A percentile compares a stretch with the other conserved stretches of the same genome.
phyloP scores from a whole-genome alignment of 2,113 vertebrate genomes.

The Gallinago paraguaiae region DNA sequence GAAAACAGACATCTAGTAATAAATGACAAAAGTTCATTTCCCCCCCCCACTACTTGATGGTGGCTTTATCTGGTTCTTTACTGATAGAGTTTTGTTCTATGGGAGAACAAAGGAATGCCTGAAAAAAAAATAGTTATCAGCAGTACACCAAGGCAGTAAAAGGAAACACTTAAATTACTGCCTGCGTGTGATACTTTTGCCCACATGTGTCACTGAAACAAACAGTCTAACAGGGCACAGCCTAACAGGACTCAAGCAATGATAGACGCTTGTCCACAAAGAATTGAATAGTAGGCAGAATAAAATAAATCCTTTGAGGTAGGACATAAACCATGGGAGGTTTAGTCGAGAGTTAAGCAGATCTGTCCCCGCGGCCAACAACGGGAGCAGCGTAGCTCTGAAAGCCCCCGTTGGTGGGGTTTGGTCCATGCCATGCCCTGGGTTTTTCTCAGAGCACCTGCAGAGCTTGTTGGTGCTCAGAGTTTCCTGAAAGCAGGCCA shows the following conservation, averaged over 20 bases:
- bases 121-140: not conserved
- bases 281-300: not conserved
- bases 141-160: not conserved
- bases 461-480: not conserved
- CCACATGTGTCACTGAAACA: not conserved
- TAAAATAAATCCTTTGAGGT: not conserved
- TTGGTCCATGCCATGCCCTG: not conserved
- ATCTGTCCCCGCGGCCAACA: not conserved
- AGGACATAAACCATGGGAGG: not conserved
- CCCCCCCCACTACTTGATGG: not conserved
- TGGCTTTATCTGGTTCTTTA: not conserved
- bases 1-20: not conserved
- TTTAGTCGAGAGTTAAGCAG: not conserved
- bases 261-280: not conserved
- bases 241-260: not conserved
- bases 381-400: not conserved
- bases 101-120: not conserved
- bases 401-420: not conserved
- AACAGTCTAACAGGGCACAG: not conserved
- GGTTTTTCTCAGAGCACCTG: not conserved
- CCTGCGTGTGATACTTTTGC: not conserved
- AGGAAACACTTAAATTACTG: not conserved
- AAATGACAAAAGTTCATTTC: not conserved
- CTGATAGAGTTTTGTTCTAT: not conserved
- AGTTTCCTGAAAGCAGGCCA: not conserved